A percentile compares a stretch with the other conserved stretches of the same genome.
phyloP scores from a whole-genome alignment of 2,888 invertebrate genomes.

The Helobdella robusta region DNA sequence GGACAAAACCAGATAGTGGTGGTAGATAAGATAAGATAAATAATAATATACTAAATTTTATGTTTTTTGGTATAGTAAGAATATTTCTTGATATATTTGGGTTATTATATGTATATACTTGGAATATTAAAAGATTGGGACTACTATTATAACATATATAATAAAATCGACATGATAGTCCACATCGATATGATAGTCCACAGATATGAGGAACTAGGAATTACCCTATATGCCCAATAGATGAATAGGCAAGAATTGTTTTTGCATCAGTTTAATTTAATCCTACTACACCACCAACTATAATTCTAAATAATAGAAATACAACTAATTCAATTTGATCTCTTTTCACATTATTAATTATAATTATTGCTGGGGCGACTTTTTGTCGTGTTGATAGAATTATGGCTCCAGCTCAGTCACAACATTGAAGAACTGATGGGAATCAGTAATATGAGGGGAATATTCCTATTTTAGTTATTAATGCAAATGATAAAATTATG shows the following conservation, averaged over 20 bases:
- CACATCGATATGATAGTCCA: conserved; percentile 4
- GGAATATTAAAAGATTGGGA: conserved; percentile 23
- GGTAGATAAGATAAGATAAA: conserved; percentile 30
- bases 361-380: conserved; percentile 28
- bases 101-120: conserved; percentile 9
- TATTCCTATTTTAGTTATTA: conserved; percentile 31
- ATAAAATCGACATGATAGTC: conserved; percentile 26
- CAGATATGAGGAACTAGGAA: conserved; percentile 20
- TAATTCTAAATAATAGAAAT: conserved; percentile 10
- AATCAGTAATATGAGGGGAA: conserved; percentile 34
- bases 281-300: conserved; percentile 32
- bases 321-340: conserved; percentile 1
- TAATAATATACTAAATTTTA: not conserved
- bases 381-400: conserved; percentile 31
- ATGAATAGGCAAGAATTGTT: conserved; percentile 34
- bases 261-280: conserved; percentile 31
- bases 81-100: conserved; percentile 9
- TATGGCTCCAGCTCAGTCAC: conserved; percentile 28
- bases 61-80: not conserved
- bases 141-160: conserved; percentile 22
- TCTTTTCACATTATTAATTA: conserved; percentile 17
- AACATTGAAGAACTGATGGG: conserved; percentile 32
- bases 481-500: not conserved
- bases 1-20: conserved; percentile 32
- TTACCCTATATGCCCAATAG: conserved; percentile 36